Base-by-base conservation (phyloP, 2,113 vertebrate genomes). In the Mustela lutreola region DNA sequence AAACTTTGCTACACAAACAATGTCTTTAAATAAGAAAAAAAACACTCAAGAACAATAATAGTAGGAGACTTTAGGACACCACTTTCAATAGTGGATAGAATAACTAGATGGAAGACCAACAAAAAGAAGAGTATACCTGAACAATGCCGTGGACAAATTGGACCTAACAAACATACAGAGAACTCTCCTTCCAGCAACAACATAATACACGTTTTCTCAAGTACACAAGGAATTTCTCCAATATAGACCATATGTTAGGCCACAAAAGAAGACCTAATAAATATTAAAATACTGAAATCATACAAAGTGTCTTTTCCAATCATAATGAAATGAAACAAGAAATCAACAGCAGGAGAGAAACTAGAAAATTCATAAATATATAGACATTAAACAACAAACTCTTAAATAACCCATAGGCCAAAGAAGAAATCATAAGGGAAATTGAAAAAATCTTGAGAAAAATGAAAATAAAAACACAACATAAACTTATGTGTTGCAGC, bases 391-490 rank as follows among this genome's bases (percentile, higher is more conserved):
- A 63, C n/a, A 94, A 53, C 39, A 86, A 7, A 71, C 4, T 80
- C 42, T 42, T 76, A 92, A 53, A 67, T 65, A 65, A 83, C 39
- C 7, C 67, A 5, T 24, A 39, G 1, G 6, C 56, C 63, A 86
- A 36, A 79, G 3, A 70, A 90, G 26, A 93, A 78, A 78, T 71
- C 42, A 86, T 33, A 84, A 80, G 56, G 36, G 31, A 87, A 87
- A 65, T 75, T 65, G 45, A 91, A 91, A 91, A 45, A 65, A 58
- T 87, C 45, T 75, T 80, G 56, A 80, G 36, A 65, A 60, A 79
- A 96, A 73, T 85, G 22, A 95, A 95, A 91, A 48, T 78, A 24
- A 94, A 91, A 91, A 65, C 19, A 83, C 16, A 80, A 53, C 21
- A 48, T 36, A 91, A 62, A 91, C 63, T 85, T 73, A 63, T 11